Evolutionary conservation across 2,888 invertebrate species (phyloP), one percentile per base, ranked within the genome.

Genomic region (Limenitis camilla): DNA sequence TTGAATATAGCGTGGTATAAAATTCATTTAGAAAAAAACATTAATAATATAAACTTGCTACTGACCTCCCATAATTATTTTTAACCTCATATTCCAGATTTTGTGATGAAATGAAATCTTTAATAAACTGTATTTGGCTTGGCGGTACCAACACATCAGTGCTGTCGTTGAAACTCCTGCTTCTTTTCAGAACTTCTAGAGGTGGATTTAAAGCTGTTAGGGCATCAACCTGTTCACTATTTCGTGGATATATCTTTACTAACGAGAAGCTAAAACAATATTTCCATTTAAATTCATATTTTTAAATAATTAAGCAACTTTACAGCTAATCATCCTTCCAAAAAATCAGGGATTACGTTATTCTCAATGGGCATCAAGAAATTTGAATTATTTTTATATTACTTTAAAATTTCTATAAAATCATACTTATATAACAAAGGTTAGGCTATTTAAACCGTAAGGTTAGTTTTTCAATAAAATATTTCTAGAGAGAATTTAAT

Each of bases 61-160:
- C 69, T 52, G 42, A 82, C 86, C 80, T 78, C 55, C 85, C 84
- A 65, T 85, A 87, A 53, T 81, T 62, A 5, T 53, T 53, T 51
- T 76, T 80, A 0, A 73, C 58, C 45, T 75, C 69, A 33, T 73
- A 55, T 1, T 48, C 42, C 11, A 84, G 53, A 1, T 70, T 55
- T 8, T 70, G 63, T 5, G 59, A 31, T 1, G 59, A 55, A 0
- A 76, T 73, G 19, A 74, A 78, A 0, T 74, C 57, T n/a, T 71
- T 49, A 1, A 84, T 50, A 27, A 58, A 65, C 0, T 57, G 53
- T 39, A 75, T 42, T 5, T 64, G 66, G 2, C 63, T 52, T 0
- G 69, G 66, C 0, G 83, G 76, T 6, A 84, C 81, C 53, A 87
- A 61, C 0, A 85, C 39, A 52, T 87, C 86, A 1, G 78, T 60